Evolutionary conservation across 2,113 vertebrate species (phyloP).

Genomic region (Daphoenositta chrysoptera): DNA sequence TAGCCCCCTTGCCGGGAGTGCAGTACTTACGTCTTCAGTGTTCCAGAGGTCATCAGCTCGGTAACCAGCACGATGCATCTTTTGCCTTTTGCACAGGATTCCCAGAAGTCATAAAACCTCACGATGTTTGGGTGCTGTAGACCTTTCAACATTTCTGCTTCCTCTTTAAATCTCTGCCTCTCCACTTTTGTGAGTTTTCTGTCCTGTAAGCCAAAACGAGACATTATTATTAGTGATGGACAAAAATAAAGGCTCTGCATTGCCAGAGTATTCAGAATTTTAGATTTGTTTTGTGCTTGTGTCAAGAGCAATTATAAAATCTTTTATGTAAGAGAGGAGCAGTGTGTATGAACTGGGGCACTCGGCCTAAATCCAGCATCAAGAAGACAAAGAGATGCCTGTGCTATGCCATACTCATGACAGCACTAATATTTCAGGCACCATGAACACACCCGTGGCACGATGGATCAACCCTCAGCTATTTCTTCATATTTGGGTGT

Average conservation of each 20-base stretch:
- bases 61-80: conserved; percentile 96
- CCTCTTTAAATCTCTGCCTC: conserved; percentile 95
- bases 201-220: conserved; percentile 74
- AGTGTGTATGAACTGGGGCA: not conserved
- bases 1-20: not conserved
- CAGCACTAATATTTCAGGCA: not conserved
- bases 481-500: not conserved
- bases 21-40: conserved; percentile 92
- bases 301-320: conserved; percentile 4
- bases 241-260: not conserved
- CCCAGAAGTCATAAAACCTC: conserved; percentile 98
- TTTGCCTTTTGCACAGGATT: conserved; percentile 91
- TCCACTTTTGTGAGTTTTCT: conserved; percentile 93
- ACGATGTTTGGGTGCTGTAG: conserved; percentile 98
- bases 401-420: not conserved
- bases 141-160: conserved; percentile 96
- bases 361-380: not conserved
- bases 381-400: not conserved
- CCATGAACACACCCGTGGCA: not conserved
- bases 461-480: not conserved
- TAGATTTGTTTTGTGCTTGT: not conserved
- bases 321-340: conserved; percentile 16
- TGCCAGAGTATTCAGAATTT: not conserved
- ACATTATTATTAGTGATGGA: not conserved
- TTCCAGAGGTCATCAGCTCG: conserved; percentile 97